Conservation (phyloP, 30 jellyfish, hydroid and myxozoan genomes). For the Cassiopea andromeda region DNA sequence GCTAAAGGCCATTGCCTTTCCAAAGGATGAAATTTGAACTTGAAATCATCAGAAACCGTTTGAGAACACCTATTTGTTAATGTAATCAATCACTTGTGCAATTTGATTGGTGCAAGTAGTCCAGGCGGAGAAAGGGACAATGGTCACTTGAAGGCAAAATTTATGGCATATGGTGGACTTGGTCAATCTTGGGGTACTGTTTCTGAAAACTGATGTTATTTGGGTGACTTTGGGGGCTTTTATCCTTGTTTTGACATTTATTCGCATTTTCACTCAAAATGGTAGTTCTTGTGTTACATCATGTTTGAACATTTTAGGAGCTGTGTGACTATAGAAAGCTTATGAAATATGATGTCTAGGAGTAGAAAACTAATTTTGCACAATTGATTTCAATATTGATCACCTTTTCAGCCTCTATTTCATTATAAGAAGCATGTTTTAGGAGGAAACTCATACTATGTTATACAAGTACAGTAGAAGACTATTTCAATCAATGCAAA, state of each 20-base stretch:
- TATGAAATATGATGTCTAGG: neutral
- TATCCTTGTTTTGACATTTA: conserved; percentile 28
- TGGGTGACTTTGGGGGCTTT: conserved; percentile 26
- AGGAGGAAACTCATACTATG: neutral
- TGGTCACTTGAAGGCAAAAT: conserved; percentile 56
- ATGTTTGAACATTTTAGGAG: neutral
- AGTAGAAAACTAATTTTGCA: neutral
- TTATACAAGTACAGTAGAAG: neutral
- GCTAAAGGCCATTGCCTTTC: no score
- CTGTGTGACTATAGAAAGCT: neutral
- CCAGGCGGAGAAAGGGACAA: conserved; percentile 62
- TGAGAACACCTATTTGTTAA: no score
- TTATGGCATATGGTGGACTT: conserved; percentile 15
- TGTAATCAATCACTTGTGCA: no score
- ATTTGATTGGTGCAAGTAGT: neutral
- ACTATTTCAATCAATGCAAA: neutral
- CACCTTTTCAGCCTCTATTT: neutral
- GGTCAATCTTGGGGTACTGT: conserved; percentile 63
- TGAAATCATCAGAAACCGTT: no score
- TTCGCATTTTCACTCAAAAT: conserved; percentile 28
- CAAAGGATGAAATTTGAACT: no score
- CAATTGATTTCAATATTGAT: neutral
- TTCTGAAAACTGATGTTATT: conserved; percentile 54
- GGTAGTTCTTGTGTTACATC: neutral
- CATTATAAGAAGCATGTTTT: conserved; percentile 6